A percentile compares a stretch with the other conserved stretches of the same genome.
Evolutionary conservation across 2,888 invertebrate species (phyloP).

Genomic region (Proisotoma minuta): DNA sequence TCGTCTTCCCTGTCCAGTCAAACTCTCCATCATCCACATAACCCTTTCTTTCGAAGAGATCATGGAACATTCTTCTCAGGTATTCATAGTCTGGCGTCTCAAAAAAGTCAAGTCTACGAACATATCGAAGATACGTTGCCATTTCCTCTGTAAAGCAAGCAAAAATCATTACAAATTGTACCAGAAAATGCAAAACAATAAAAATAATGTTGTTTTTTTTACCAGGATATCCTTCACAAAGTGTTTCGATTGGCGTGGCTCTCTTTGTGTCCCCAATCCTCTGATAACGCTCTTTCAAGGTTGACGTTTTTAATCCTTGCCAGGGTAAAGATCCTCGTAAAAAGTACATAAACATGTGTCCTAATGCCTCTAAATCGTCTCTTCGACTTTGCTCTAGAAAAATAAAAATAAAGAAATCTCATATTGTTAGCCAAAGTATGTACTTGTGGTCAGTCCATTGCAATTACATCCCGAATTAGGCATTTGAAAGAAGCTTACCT

Average conservation of each 20-base stretch:
- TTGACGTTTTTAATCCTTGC: conserved; percentile 99
- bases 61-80: conserved; percentile 89
- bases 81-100: conserved; percentile 99
- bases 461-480: too few relatives aligned
- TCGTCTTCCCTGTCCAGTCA: conserved; percentile 87
- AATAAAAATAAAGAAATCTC: background rate
- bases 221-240: conserved; percentile 66
- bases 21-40: conserved; percentile 84
- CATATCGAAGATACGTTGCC: conserved; percentile 96
- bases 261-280: conserved; percentile 99
- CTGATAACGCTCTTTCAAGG: conserved; percentile 98
- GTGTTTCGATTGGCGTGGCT: conserved; percentile 93
- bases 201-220: conserved; percentile 8
- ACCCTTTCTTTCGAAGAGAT: conserved; percentile 62
- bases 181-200: background rate
- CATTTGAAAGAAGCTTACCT: conserved; percentile 59
- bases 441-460: too few relatives aligned
- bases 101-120: conserved; percentile 94
- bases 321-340: conserved; percentile 94
- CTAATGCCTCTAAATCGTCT: conserved; percentile 98
- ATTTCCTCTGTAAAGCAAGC: conserved; percentile 75
- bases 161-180: background rate
- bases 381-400: conserved; percentile 91
- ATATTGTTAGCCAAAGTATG: background rate
- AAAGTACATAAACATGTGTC: conserved; percentile 99